Evolutionary conservation across 1,140 invertebrate genomes (phyloP), one percentile per base, ranked within the genome.

Genomic region (Neotoxoptera formosana): DNA sequence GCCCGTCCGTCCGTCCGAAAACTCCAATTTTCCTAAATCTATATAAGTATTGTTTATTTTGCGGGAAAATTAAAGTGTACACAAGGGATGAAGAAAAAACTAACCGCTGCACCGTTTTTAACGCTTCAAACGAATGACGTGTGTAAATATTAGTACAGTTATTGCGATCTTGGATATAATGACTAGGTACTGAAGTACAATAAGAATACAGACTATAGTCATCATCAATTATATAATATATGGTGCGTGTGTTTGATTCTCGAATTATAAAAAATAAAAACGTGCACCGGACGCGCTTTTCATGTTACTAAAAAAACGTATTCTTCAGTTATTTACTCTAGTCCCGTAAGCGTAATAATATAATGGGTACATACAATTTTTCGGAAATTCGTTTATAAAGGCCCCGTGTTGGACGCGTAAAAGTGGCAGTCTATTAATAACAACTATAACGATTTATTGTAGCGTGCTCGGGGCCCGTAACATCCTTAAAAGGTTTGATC

Each of bases 351-450:
- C 60, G 60, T 76, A 76, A 76, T 76, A n/a, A 76, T 76, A 76
- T 76, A 76, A 76, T 76, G 30, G 2, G 60, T 76, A 76, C 60
- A n/a, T n/a, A 76, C 60, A 67, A 14, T n/a, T n/a, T 76, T 76
- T n/a, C n/a, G 30, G n/a, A 76, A 76, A 76, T 76, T 30, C 60
- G 60, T 76, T 76, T 76, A 76, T n/a, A 76, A 76, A 76, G n/a
- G 60, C 30, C 17, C 60, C 60, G 11, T n/a, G n/a, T 76, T n/a
- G 84, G 84, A 87, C 41, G 17, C 21, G 84, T 47, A 87, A 87
- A 87, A 87, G 84, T 51, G 47, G 47, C 47, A 30, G 47, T 51
- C 86, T 88, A 88, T 88, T 51, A 88, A 88, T 88, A 86, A 86
- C 7, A 86, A 86, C 83, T 14, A 87, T n/a, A 41, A 88, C 86